A percentile compares a stretch with the other conserved stretches of the same genome.
Evolutionary conservation across 2,797 vertebrate species (phyloP).

Genomic region (Sus cebifrons): DNA sequence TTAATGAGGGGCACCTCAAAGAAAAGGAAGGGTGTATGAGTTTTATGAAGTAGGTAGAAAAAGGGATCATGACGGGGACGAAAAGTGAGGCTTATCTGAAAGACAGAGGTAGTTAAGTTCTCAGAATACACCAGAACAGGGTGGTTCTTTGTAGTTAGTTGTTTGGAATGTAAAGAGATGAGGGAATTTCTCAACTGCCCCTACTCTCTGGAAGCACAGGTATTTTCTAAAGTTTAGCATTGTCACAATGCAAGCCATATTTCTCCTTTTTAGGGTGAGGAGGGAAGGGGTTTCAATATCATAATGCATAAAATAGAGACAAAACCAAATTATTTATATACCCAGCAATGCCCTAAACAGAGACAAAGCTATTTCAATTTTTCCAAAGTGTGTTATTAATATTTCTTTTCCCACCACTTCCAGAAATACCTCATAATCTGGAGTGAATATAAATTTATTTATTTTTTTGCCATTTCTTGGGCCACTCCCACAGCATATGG

Average conservation of each 20-base stretch:
- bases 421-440: conserved; percentile 25
- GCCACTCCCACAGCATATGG: too few relatives aligned
- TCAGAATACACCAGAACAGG: background rate
- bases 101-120: background rate
- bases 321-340: background rate
- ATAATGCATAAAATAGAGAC: background rate
- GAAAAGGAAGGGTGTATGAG: background rate
- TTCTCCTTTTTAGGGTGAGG: background rate
- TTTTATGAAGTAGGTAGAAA: background rate
- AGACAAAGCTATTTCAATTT: background rate
- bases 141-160: conserved; percentile 5
- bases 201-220: background rate
- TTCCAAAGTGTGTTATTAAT: background rate
- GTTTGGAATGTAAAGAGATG: background rate
- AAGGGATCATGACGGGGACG: background rate
- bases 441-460: background rate
- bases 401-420: background rate
- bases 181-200: background rate
- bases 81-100: background rate
- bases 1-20: background rate
- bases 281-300: background rate
- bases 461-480: too few relatives aligned
- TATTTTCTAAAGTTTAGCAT: background rate
- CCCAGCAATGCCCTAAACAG: background rate
- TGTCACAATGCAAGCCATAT: background rate